Evolutionary conservation across 2,797 vertebrate species (phyloP), one percentile per base, ranked within the genome.

Genomic region (Macropus fuliginosus): DNA sequence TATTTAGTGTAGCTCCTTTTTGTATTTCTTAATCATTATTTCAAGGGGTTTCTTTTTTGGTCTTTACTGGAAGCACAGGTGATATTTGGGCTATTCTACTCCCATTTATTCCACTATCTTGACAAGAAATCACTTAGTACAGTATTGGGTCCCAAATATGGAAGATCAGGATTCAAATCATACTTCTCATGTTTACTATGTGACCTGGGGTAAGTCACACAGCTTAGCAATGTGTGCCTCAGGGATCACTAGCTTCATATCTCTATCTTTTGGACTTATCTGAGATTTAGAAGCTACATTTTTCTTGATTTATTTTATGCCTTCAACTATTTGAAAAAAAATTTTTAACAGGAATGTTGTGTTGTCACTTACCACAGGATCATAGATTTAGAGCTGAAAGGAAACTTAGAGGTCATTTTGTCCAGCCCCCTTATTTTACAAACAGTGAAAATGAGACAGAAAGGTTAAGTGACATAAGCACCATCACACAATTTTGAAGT

Each of bases 291-390:
- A 56, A 92, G 56, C 54, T 90, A 90, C 34, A 93, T 40, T 92
- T 91, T 8, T 90, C 92, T 94, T 92, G 50, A 55, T 93, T 92
- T 27, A 12, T 13, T 31, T 0, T 54, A 56, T 87, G 59, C 29
- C 93, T 87, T 16, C 91, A 93, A 90, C 87, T 91, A 54, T 91
- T 95, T 55, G 8, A 27, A 92, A 27, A 92, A 94, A 94, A 74
- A 21, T 29, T 92, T 93, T 93, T 91, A 55, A 34, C 18, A 81
- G 66, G 18, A 81, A 81, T 21, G n/a, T 81, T 81, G 16, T 40
- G 18, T 24, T 81, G 18, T 40, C 5, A 46, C 2, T 81, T 81
- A 81, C 2, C 34, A 8, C 24, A 81, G 18, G n/a, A 46, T 81
- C 6, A 46, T 40, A 21, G 8, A 34, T 62, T 34, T 62, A 62